These are phyloP conservation scores for Caerostris darwini DNA, from an alignment of 1,140 invertebrate species.

Conservation along the genomic window DNA sequence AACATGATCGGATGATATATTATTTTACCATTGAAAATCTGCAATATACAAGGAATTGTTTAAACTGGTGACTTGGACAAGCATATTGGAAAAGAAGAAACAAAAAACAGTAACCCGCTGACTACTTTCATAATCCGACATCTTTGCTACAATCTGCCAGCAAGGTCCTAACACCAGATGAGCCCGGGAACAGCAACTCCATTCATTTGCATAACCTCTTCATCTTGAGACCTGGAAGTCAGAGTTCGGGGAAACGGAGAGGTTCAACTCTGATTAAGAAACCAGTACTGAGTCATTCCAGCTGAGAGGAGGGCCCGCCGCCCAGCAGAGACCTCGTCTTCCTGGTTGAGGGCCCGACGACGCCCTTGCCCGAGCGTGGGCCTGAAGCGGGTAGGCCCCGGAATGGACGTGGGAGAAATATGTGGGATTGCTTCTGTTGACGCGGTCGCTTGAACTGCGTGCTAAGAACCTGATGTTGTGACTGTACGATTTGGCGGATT, in stretches of 20 bases:
- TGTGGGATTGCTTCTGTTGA: slow-evolving; percentile 55
- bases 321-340: slow-evolving; percentile 33
- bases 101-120: too few species aligned
- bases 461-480: not conserved
- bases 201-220: too few species aligned
- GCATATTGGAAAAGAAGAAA: too few species aligned
- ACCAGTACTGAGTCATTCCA: not conserved
- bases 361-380: not conserved
- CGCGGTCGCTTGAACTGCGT: slow-evolving; percentile 19
- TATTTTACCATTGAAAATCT: too few species aligned
- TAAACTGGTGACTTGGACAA: too few species aligned
- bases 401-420: not conserved
- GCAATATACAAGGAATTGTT: too few species aligned
- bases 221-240: too few species aligned
- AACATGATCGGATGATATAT: too few species aligned
- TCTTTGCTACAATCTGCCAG: too few species aligned
- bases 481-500: not conserved
- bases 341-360: slow-evolving; percentile 68
- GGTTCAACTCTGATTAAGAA: not conserved
- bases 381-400: not conserved
- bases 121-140: too few species aligned
- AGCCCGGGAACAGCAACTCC: too few species aligned
- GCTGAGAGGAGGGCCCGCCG: not conserved
- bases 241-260: not conserved
- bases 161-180: too few species aligned